These are phyloP conservation scores for Lithophane semibrunnea DNA, from an alignment of 2,888 invertebrate genomes.

Conservation along the genomic window DNA sequence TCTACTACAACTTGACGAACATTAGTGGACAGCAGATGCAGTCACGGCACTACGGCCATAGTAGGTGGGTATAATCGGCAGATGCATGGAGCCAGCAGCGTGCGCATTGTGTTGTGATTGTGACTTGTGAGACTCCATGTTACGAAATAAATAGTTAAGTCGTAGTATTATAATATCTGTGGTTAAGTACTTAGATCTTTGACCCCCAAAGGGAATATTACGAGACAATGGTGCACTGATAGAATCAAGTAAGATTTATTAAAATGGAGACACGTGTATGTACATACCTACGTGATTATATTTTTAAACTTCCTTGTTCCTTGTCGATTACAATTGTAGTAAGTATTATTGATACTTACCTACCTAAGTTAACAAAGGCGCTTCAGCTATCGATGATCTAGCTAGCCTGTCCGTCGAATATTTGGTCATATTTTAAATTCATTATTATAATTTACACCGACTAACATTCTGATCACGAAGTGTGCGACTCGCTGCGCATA, in stretches of 20 bases:
- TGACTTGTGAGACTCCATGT: no score
- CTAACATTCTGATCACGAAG: constrained; percentile 39
- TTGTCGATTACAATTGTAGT: background rate
- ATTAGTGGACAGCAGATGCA: background rate
- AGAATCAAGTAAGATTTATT: constrained; percentile 3
- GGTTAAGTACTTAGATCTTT: background rate
- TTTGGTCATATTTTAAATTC: constrained; percentile 26
- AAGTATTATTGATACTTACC: background rate
- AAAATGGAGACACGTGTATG: constrained; percentile 7
- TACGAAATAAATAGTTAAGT: no score
- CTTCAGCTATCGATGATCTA: constrained; percentile 9
- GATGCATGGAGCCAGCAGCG: no score
- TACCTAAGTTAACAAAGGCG: constrained; percentile 25
- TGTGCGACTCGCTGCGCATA: constrained; percentile 18
- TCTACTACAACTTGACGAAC: constrained; percentile 8
- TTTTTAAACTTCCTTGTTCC: constrained; percentile 37
- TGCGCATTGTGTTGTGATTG: no score
- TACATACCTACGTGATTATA: constrained; percentile 6
- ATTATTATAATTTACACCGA: constrained; percentile 17
- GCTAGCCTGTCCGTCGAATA: background rate
- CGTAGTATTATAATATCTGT: no score
- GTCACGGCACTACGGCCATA: no score
- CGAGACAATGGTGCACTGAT: constrained; percentile 1
- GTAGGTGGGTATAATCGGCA: no score
- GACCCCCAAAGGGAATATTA: constrained; percentile 1